These are phyloP conservation scores for Trichopria drosophilae DNA, from an alignment of 2,888 invertebrate genomes.

Conservation along the genomic window DNA sequence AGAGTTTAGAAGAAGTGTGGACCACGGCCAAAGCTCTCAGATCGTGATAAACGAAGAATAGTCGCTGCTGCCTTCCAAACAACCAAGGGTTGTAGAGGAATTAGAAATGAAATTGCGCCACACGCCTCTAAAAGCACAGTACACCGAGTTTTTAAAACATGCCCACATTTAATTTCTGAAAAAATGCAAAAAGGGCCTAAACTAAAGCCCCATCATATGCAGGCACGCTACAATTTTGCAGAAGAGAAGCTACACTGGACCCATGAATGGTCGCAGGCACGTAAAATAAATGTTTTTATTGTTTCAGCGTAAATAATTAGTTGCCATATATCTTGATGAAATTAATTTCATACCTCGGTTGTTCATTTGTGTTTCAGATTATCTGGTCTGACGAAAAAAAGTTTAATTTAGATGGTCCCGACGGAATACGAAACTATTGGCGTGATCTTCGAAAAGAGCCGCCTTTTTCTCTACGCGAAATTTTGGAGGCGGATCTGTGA, in stretches of 20 bases:
- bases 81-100: neutral
- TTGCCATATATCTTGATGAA: neutral
- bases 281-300: too few relatives aligned
- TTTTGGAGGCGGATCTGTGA: neutral
- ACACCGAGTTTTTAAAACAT: constrained; percentile 3
- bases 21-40: constrained; percentile 6
- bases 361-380: constrained; percentile 6
- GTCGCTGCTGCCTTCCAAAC: constrained; percentile 8
- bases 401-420: constrained; percentile 17
- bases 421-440: constrained; percentile 1
- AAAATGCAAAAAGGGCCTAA: too few relatives aligned
- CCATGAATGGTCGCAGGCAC: too few relatives aligned
- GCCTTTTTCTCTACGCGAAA: constrained; percentile 6
- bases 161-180: too few relatives aligned
- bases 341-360: neutral
- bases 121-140: constrained; percentile 2
- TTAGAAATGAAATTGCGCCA: neutral
- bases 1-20: constrained; percentile 5
- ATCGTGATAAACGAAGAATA: constrained; percentile 8
- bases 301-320: too few relatives aligned
- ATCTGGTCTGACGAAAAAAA: constrained; percentile 14
- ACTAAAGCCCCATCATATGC: too few relatives aligned
- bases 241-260: too few relatives aligned
- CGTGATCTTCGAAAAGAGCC: too few relatives aligned
- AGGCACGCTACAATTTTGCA: too few relatives aligned